These are phyloP conservation scores for Steatocranus sp. DNA, from an alignment of 2,797 vertebrate species.

Conservation along the genomic window DNA sequence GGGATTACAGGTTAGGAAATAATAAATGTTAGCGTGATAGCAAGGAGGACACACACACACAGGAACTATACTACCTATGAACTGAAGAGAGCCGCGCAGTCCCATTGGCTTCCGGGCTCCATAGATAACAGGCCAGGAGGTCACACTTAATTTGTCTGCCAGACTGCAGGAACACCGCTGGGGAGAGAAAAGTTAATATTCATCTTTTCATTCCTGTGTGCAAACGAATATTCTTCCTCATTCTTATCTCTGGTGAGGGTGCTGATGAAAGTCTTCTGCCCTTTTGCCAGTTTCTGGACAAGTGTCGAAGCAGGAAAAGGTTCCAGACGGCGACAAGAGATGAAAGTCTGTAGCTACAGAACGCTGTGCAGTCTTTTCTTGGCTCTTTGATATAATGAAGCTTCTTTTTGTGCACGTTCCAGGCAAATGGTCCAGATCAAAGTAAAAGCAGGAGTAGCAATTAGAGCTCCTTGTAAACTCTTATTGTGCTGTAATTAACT, in stretches of 20 bases:
- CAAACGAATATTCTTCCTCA: neutral
- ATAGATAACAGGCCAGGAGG: constrained; percentile 7
- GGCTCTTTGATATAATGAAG: constrained; percentile 36
- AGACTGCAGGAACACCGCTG: neutral
- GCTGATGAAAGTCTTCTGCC: neutral
- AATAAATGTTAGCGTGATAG: neutral
- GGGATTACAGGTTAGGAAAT: constrained; percentile 6
- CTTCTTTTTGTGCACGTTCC: constrained; percentile 45
- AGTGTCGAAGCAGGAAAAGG: neutral
- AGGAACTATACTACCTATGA: neutral
- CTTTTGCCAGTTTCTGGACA: neutral
- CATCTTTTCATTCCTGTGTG: constrained; percentile 5
- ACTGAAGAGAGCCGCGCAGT: neutral
- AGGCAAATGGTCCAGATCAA: constrained; percentile 52
- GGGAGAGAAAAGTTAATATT: neutral
- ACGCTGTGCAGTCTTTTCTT: neutral
- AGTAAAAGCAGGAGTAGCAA: constrained; percentile 19
- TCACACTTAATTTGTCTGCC: constrained; percentile 28
- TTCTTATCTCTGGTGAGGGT: neutral
- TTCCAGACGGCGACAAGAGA: neutral
- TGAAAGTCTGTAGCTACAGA: neutral
- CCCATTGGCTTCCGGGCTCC: neutral
- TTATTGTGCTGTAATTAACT: constrained; percentile 52
- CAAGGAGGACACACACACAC: neutral
- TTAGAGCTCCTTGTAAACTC: constrained; percentile 18